Evolutionary conservation across 2,888 invertebrate species (phyloP), one percentile per base, ranked within the genome.

Genomic region (Heliconius cydno): DNA sequence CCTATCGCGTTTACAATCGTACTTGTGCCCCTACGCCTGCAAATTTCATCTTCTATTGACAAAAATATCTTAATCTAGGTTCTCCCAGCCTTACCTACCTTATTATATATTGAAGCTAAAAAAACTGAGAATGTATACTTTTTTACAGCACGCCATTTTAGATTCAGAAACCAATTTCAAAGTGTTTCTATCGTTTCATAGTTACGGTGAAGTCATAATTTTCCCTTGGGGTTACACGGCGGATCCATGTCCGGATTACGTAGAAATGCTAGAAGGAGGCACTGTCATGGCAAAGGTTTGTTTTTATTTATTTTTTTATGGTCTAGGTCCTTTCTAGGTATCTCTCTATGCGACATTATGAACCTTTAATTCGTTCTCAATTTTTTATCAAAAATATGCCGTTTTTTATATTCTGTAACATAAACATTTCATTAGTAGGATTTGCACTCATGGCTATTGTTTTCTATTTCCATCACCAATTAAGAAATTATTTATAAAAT

Each of bases 151-250:
- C 19, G 79, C 84, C 3, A 91, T 94, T 72, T 30, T 86, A 30
- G 83, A 87, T 0, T 84, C 89, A 0, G 83, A 85, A 0, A 85
- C 85, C 0, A 83, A 82, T 19, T 95, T 95, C 88, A 92, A 92
- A 84, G 93, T 91, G 82, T 94, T 92, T 87, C 87, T 95, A 71
- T 94, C 94, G 1, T 91, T 92, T 78, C 94, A 95, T 84, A 94
- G 94, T 84, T 95, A 94, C 84, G 94, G 94, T 0, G 94, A 94
- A 82, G 93, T 93, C 66, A 90, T 95, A 19, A 92, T 95, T 80
- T 95, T 95, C 81, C 94, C 94, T 0, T 95, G 94, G 94, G 94
- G 94, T 3, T 93, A 92, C 84, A 92, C 92, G 2, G 85, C 86
- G 0, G 92, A 94, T 2, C 89, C 94, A 0, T 94, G 94, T 70